Evolutionary conservation across 2,797 vertebrate species (phyloP).

Genomic region (Podarcis lilfordi): DNA sequence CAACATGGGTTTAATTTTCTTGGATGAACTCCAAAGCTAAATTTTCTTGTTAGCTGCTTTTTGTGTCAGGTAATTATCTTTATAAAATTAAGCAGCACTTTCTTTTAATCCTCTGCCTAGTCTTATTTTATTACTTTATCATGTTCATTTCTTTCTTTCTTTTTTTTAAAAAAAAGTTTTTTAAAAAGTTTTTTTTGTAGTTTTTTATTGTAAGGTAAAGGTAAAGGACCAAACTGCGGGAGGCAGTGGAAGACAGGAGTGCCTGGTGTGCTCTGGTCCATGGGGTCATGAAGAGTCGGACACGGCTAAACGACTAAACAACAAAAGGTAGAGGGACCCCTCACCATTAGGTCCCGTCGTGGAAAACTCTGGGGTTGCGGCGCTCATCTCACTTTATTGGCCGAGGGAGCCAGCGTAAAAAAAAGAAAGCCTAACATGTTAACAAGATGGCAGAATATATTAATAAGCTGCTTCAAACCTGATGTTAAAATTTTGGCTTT

Average conservation of each 20-base stretch:
- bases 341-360: too few relatives aligned
- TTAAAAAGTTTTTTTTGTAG: too few relatives aligned
- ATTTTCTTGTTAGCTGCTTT: slow-evolving; percentile 67
- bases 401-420: too few relatives aligned
- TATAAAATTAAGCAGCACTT: slow-evolving; percentile 68
- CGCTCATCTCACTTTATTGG: too few relatives aligned
- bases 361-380: too few relatives aligned
- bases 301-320: too few relatives aligned
- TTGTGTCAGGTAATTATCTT: slow-evolving; percentile 68
- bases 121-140: slow-evolving; percentile 55
- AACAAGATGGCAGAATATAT: slow-evolving; percentile 54
- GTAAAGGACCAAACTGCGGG: too few relatives aligned
- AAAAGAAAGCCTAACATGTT: slow-evolving; percentile 40
- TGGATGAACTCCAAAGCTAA: slow-evolving; percentile 64
- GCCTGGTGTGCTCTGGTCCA: too few relatives aligned
- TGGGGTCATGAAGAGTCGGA: too few relatives aligned
- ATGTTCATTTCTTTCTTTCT: slow-evolving; percentile 21
- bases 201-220: too few relatives aligned
- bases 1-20: slow-evolving; percentile 73
- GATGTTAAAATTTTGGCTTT: slow-evolving; percentile 34
- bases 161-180: neutral
- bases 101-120: slow-evolving; percentile 34
- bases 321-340: too few relatives aligned
- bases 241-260: too few relatives aligned
- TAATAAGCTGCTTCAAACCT: slow-evolving; percentile 53